Evolutionary conservation across 1,140 invertebrate genomes (phyloP).

Genomic region (Trialeurodes vaporariorum): DNA sequence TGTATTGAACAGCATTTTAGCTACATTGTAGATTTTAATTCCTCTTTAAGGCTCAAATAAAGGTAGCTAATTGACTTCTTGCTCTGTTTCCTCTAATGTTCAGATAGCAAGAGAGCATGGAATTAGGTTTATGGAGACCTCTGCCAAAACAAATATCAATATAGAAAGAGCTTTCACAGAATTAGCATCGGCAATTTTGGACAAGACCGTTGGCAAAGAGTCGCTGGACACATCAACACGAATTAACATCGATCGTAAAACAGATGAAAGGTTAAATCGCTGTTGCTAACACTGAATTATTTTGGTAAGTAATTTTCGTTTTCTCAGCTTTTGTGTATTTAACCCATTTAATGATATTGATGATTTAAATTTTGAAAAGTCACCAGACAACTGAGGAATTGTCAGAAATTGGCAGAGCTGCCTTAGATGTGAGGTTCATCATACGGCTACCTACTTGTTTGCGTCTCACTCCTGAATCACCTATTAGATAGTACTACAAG

Average conservation of each 20-base stretch:
- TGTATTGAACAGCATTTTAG: no score
- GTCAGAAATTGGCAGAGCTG: no score
- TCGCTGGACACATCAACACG: constrained; percentile 51
- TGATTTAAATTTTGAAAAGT: no score
- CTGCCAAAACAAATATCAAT: constrained; percentile 95
- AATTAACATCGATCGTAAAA: constrained; percentile 36
- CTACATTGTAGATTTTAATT: no score
- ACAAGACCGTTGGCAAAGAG: constrained; percentile 62
- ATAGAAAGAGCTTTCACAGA: constrained; percentile 96
- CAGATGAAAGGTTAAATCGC: constrained; percentile 20
- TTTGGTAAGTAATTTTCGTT: no score
- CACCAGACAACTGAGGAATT: no score
- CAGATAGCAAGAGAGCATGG: constrained; percentile 95
- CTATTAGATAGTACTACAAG: no score
- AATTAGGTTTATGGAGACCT: constrained; percentile 97
- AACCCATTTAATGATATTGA: no score
- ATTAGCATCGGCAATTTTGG: constrained; percentile 88
- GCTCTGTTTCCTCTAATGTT: constrained; percentile 29
- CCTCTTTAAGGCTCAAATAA: not conserved
- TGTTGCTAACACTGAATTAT: constrained; percentile 21
- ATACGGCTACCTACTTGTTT: no score
- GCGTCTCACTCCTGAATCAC: no score
- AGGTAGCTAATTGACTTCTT: not conserved
- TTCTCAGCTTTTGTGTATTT: no score
- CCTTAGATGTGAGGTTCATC: no score